phyloP scores from a whole-genome alignment of 1,140 invertebrate genomes.

The Tribolium castaneum region DNA sequence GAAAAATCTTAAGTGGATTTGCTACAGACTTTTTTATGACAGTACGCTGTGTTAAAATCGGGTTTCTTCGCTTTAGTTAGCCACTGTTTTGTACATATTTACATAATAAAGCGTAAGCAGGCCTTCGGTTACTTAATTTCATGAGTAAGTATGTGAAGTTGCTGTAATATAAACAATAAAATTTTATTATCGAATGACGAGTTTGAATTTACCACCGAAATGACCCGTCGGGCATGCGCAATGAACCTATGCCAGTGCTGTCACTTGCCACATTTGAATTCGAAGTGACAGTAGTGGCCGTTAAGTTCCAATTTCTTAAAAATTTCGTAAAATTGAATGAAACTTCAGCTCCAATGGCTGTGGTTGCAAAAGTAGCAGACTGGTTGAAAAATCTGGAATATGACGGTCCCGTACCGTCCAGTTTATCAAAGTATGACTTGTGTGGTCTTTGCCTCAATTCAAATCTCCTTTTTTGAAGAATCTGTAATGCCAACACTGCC shows the following conservation, averaged over 20 bases:
- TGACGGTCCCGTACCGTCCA: neutral
- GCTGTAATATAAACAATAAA: constrained; percentile 20
- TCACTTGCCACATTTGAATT: neutral
- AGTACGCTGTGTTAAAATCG: constrained; percentile 8
- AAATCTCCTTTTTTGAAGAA: constrained; percentile 15
- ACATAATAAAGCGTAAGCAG: constrained; percentile 24
- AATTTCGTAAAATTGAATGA: neutral
- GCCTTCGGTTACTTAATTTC: constrained; percentile 23
- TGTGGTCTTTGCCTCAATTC: neutral
- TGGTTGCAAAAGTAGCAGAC: neutral
- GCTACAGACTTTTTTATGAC: neutral
- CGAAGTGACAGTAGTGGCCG: neutral
- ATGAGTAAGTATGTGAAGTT: constrained; percentile 10
- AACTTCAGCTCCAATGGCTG: neutral
- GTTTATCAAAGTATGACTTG: constrained; percentile 6
- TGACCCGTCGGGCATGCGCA: neutral
- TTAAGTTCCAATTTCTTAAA: neutral
- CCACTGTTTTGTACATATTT: constrained; percentile 21
- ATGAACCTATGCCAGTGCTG: neutral
- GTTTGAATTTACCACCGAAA: no score
- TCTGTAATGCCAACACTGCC: constrained; percentile 17
- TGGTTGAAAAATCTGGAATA: constrained; percentile 27
- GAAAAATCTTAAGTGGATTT: constrained; percentile 49
- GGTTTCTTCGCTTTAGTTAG: constrained; percentile 23
- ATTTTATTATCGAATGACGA: neutral